Evolutionary conservation across 2,888 invertebrate species (phyloP).

Genomic region (Oscheius sp.): DNA sequence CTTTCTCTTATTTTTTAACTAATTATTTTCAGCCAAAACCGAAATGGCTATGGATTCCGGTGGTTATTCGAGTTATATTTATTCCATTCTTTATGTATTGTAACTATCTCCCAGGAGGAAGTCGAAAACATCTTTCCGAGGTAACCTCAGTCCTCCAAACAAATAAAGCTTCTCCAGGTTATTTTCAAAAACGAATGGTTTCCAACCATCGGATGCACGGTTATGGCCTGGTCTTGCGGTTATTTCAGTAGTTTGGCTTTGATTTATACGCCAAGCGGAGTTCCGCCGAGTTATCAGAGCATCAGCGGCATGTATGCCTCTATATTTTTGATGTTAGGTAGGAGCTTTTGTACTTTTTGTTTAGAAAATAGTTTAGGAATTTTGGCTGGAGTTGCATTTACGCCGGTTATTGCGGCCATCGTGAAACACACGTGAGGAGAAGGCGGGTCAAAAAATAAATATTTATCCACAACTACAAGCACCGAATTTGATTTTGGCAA

Average conservation of each 20-base stretch:
- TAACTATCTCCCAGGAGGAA: slow-evolving; percentile 81
- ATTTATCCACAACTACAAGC: slow-evolving; percentile 14
- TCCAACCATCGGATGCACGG: slow-evolving; percentile 72
- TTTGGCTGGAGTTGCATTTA: slow-evolving; percentile 42
- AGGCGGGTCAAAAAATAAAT: slow-evolving; percentile 14
- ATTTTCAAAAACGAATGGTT: slow-evolving; percentile 79
- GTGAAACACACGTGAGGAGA: slow-evolving; percentile 18
- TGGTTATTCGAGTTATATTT: slow-evolving; percentile 80
- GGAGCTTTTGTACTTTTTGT: not conserved
- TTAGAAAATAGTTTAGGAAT: slow-evolving; percentile 28
- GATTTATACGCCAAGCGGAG: slow-evolving; percentile 83
- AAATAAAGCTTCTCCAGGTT: slow-evolving; percentile 74
- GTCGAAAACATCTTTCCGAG: not conserved
- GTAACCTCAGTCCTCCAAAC: not conserved
- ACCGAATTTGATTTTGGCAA: slow-evolving; percentile 22
- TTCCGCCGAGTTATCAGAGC: slow-evolving; percentile 45
- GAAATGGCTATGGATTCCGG: slow-evolving; percentile 81
- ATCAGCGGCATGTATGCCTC: slow-evolving; percentile 50
- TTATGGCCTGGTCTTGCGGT: slow-evolving; percentile 87
- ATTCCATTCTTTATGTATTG: slow-evolving; percentile 90
- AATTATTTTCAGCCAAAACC: slow-evolving; percentile 80
- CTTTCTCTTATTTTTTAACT: not conserved
- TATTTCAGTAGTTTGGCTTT: slow-evolving; percentile 89
- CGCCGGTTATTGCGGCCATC: slow-evolving; percentile 41
- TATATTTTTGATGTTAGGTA: slow-evolving; percentile 47